phyloP scores from a whole-genome alignment of 2,888 invertebrate species.

The Drosophila yooni region DNA sequence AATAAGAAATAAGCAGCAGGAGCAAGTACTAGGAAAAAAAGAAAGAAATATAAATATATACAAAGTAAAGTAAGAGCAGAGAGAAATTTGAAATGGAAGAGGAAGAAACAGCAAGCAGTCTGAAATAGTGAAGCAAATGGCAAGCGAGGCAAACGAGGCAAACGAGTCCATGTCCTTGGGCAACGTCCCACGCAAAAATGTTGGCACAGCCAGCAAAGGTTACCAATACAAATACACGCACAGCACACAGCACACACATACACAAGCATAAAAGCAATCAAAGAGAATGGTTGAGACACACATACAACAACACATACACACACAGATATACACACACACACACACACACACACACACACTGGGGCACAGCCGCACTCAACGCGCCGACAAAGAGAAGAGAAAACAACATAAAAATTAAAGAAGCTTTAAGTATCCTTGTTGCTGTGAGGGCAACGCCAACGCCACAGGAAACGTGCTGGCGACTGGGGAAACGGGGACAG shows the following conservation, averaged over 20 bases:
- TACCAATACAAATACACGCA: conserved; percentile 59
- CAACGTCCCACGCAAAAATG: conserved; percentile 79
- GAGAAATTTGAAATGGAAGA: conserved; percentile 27
- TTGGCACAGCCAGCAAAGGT: conserved; percentile 70
- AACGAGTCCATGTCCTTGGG: conserved; percentile 79
- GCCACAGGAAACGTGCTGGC: conserved; percentile 48
- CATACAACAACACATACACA: conserved; percentile 17
- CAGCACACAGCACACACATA: conserved; percentile 14
- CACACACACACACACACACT: conserved; percentile 32
- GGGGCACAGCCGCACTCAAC: conserved; percentile 51
- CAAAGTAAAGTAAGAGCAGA: conserved; percentile 8
- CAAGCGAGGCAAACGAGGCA: conserved; percentile 61
- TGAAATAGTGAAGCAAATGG: conserved; percentile 58
- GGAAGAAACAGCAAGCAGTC: conserved; percentile 13
- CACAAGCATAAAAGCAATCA: conserved; percentile 38
- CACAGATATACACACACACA: conserved; percentile 13
- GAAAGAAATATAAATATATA: conserved; percentile 6
- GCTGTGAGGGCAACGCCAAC: conserved; percentile 58
- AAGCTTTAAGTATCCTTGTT: conserved; percentile 79
- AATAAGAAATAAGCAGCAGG: conserved; percentile 56
- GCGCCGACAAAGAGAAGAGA: conserved; percentile 73
- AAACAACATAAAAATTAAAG: conserved; percentile 80
- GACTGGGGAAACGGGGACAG: background rate
- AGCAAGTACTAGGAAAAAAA: conserved; percentile 19
- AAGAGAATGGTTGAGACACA: conserved; percentile 38